Evolutionary conservation across 2,888 invertebrate genomes (phyloP).

Genomic region (Polymixis flavicincta): DNA sequence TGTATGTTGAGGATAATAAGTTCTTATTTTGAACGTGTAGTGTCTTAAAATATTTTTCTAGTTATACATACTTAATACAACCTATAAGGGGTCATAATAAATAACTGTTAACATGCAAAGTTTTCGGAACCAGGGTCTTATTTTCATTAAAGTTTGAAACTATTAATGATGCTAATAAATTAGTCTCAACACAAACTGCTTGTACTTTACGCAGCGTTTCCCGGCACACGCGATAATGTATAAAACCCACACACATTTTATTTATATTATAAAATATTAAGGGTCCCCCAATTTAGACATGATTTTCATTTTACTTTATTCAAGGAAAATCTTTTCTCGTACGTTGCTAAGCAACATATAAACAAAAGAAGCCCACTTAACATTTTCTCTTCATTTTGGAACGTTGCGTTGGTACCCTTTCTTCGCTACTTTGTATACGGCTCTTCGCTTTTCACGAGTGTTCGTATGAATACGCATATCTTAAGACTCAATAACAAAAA

Average conservation of each 20-base stretch:
- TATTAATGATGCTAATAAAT: background rate
- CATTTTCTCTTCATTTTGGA: slow-evolving; percentile 41
- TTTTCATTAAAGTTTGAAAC: slow-evolving; percentile 5
- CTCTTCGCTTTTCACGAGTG: slow-evolving; percentile 10
- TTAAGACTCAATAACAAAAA: slow-evolving; percentile 22
- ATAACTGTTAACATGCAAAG: background rate
- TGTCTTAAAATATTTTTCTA: background rate
- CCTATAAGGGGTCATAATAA: background rate
- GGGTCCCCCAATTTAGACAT: slow-evolving; percentile 77
- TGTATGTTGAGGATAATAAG: background rate
- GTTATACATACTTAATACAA: background rate
- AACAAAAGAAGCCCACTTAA: slow-evolving; percentile 52
- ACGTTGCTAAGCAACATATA: slow-evolving; percentile 68
- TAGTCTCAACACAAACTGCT: slow-evolving; percentile 18
- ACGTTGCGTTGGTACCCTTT: slow-evolving; percentile 46
- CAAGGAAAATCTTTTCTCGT: slow-evolving; percentile 32
- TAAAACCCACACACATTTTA: slow-evolving; percentile 43
- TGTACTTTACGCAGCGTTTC: slow-evolving; percentile 11
- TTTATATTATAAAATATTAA: slow-evolving; percentile 63
- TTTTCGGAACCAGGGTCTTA: background rate
- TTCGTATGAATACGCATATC: slow-evolving; percentile 29
- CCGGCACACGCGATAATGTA: slow-evolving; percentile 32
- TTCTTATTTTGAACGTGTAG: background rate
- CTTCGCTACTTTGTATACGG: slow-evolving; percentile 43
- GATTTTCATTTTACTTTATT: slow-evolving; percentile 60